These are phyloP conservation scores for Chaetophractus vellerosus DNA, from an alignment of 2,797 vertebrate genomes.

Conservation along the genomic window DNA sequence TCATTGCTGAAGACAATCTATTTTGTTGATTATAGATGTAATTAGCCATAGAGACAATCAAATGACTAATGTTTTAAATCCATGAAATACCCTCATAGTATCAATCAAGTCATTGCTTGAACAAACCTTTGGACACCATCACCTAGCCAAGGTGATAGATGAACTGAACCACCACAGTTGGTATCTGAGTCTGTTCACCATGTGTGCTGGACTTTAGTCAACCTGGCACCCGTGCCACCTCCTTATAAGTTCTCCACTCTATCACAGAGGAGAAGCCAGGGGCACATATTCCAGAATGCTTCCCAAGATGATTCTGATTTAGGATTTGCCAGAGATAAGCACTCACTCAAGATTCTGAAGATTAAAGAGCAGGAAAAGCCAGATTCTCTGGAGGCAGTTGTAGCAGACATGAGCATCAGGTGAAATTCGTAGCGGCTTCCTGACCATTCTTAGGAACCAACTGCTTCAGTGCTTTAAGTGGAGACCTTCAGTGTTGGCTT, in stretches of 20 bases:
- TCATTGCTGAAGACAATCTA: too few relatives aligned
- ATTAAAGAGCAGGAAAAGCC: background rate
- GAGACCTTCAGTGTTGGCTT: background rate
- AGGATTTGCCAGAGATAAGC: background rate
- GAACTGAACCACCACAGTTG: background rate
- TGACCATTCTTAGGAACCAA: background rate
- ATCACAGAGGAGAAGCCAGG: background rate
- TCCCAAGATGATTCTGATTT: background rate
- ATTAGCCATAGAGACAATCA: too few relatives aligned
- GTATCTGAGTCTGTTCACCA: background rate
- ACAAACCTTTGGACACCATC: too few relatives aligned
- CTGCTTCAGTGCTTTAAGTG: too few relatives aligned
- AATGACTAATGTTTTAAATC: too few relatives aligned
- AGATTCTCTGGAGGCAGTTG: too few relatives aligned
- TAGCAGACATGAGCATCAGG: accelerated
- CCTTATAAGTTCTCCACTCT: background rate
- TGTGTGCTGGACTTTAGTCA: background rate
- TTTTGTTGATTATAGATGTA: too few relatives aligned
- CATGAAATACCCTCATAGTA: too few relatives aligned
- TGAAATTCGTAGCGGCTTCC: background rate
- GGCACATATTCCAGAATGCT: background rate
- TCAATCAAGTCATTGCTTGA: too few relatives aligned
- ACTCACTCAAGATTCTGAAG: background rate
- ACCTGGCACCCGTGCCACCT: background rate
- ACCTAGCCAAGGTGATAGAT: too few relatives aligned